Conservation (phyloP, 2,888 invertebrate species). For the Lypha dubia region DNA sequence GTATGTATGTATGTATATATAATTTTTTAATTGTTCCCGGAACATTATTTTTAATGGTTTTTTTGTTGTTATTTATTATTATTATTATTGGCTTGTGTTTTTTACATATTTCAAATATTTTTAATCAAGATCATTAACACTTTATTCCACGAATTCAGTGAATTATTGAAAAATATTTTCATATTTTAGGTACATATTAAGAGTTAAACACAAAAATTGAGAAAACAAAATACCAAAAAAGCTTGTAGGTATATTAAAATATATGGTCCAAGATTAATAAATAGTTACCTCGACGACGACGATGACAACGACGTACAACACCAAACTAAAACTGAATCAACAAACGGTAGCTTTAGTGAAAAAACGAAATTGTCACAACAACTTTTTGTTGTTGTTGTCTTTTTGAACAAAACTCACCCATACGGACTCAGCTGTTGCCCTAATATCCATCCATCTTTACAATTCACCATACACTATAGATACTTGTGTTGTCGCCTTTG, state of each 20-base stretch:
- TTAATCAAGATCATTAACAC: slow-evolving; percentile 56
- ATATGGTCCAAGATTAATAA: slow-evolving; percentile 49
- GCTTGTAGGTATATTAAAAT: slow-evolving; percentile 18
- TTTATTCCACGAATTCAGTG: slow-evolving; percentile 13
- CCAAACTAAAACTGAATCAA: slow-evolving; percentile 72
- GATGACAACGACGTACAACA: slow-evolving; percentile 70
- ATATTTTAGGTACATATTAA: slow-evolving; percentile 10
- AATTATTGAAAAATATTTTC: slow-evolving; percentile 15
- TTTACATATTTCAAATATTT: slow-evolving; percentile 28
- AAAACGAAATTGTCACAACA: slow-evolving; percentile 72
- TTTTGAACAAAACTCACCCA: slow-evolving; percentile 62
- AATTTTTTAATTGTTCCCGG: slow-evolving; percentile 31
- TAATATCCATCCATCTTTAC: slow-evolving; percentile 69
- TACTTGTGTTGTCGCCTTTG: slow-evolving; percentile 53
- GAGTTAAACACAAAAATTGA: slow-evolving; percentile 24
- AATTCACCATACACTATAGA: slow-evolving; percentile 58
- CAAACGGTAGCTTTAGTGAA: slow-evolving; percentile 70
- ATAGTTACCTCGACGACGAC: slow-evolving; percentile 71
- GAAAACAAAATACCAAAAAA: slow-evolving; percentile 14
- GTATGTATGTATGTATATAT: no score
- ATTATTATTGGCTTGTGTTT: neutral
- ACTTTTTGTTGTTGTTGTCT: slow-evolving; percentile 50
- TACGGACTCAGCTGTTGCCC: slow-evolving; percentile 72
- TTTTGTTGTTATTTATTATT: slow-evolving; percentile 1
- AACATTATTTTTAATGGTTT: slow-evolving; percentile 28